Base-by-base conservation (phyloP, 92 coral and sea anemone genomes). In the Hydrozoanthus gracilis region DNA sequence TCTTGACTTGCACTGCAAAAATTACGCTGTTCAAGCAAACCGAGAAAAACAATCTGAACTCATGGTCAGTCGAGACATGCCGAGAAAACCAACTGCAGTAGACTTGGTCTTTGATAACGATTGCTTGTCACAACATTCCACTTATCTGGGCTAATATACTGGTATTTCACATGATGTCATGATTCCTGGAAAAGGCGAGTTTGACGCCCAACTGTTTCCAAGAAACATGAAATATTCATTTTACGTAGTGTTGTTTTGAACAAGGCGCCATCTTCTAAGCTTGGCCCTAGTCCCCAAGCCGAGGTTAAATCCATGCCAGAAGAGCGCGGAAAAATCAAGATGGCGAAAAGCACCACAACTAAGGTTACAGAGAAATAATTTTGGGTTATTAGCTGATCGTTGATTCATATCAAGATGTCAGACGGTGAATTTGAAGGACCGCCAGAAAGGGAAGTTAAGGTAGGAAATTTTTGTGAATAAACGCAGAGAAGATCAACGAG, bases 391-490 rank as follows among this genome's bases (percentile, higher is more conserved):
- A 20, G 45, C 49, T 7, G 82, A 76, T 54, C 82, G 50, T 7
- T 15, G 8, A 8, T 46, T 20, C 2, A 9, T 45, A 61, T 77
- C 44, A 82, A 83, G 79, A 90, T 90, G 92, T 88, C 91, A 48
- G 91, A 91, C 48, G 73, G 70, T 48, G 91, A 78, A 15, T 73
- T 68, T 71, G 93, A 84, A 48, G 90, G 76, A 39, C 91, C 91
- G 3, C 87, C 91, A 6, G 93, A 91, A 68, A 69, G 93, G 73
- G 93, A 91, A 35, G 93, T 91, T 10, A 91, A 91, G 93, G 93
- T 91, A 77, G 7, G 51, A 39, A 56, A 44, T 0, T 47, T 8
- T 8, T 76, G 9, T 48, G 44, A 15, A 44, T 54, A 15, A 86
- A 52, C 64, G 1, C 11, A 18, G 11, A 52, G 49, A 7, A 7